These are phyloP conservation scores for Cyprinodon variegatus DNA, from an alignment of 2,113 vertebrate genomes.

Conservation along the genomic window DNA sequence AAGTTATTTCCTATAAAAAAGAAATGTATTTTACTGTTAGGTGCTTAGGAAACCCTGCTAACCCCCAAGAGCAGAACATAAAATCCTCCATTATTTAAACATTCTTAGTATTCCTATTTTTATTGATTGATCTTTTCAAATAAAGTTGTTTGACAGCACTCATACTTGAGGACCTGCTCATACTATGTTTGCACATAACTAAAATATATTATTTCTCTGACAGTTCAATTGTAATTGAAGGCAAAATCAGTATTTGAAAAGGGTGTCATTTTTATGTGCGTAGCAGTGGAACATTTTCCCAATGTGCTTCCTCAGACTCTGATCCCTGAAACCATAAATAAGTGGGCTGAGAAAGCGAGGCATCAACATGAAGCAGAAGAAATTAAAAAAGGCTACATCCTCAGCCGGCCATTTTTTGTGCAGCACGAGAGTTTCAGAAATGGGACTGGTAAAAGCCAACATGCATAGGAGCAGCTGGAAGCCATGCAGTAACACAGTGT, in stretches of 20 bases:
- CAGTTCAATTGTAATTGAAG: not conserved
- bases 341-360: slow-evolving; percentile 79
- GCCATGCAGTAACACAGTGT: slow-evolving; percentile 78
- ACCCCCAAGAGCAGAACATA: no score
- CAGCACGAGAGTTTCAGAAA: slow-evolving; percentile 57
- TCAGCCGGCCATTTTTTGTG: slow-evolving; percentile 33
- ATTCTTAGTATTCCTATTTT: no score
- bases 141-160: not conserved
- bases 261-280: slow-evolving; percentile 1
- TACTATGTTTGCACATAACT: not conserved
- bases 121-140: no score
- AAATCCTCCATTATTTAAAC: no score
- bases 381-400: slow-evolving; percentile 70
- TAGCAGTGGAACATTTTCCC: slow-evolving; percentile 45
- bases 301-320: slow-evolving; percentile 62
- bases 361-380: slow-evolving; percentile 72
- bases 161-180: not conserved
- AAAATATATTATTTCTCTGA: not conserved
- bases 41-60: no score
- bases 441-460: slow-evolving; percentile 69
- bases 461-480: slow-evolving; percentile 77
- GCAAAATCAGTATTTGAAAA: not conserved
- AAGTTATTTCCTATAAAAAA: not conserved
- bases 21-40: not conserved
- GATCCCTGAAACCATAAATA: slow-evolving; percentile 78